phyloP scores from a whole-genome alignment of 1,140 invertebrate species.

The Eurytemora carolleeae region DNA sequence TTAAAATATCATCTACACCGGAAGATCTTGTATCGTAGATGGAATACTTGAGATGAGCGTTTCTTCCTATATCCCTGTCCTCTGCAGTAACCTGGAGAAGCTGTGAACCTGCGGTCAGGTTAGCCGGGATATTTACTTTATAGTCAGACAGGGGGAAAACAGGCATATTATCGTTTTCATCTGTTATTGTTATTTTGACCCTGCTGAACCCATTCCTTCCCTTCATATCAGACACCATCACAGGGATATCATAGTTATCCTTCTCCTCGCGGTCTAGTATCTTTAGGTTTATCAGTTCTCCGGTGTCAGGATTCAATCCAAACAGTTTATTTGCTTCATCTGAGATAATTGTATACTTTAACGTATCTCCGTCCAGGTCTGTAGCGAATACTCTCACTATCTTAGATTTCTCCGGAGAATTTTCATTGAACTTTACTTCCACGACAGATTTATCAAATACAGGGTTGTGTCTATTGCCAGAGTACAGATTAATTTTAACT shows the following conservation, averaged over 20 bases:
- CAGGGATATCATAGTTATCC: slow-evolving; percentile 49
- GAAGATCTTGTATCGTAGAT: slow-evolving; percentile 42
- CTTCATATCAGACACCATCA: slow-evolving; percentile 67
- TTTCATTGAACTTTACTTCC: slow-evolving; percentile 34
- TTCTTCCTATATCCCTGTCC: slow-evolving; percentile 46
- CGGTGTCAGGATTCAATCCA: slow-evolving; percentile 42
- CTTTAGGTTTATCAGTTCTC: slow-evolving; percentile 51
- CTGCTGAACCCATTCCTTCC: slow-evolving; percentile 54
- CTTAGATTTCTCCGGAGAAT: slow-evolving; percentile 24
- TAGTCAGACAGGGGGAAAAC: slow-evolving; percentile 56
- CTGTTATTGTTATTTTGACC: slow-evolving; percentile 51
- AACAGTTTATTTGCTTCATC: slow-evolving; percentile 53
- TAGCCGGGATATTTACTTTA: slow-evolving; percentile 44
- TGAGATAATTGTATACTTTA: slow-evolving; percentile 60
- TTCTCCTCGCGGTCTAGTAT: slow-evolving; percentile 54
- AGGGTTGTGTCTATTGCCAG: slow-evolving; percentile 57
- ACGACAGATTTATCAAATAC: slow-evolving; percentile 49
- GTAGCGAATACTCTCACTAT: slow-evolving; percentile 36
- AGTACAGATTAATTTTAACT: slow-evolving; percentile 53
- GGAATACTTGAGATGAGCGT: slow-evolving; percentile 46
- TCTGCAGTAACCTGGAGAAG: slow-evolving; percentile 34
- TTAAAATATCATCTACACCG: slow-evolving; percentile 38
- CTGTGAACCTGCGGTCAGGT: slow-evolving; percentile 36
- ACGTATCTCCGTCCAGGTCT: slow-evolving; percentile 59
- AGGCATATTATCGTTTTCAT: slow-evolving; percentile 73